Percentiles rank a stretch among this genome's conserved stretches.
Evolutionary conservation across 2,888 invertebrate genomes (phyloP).

Genomic region (Lasioglossum vierecki): DNA sequence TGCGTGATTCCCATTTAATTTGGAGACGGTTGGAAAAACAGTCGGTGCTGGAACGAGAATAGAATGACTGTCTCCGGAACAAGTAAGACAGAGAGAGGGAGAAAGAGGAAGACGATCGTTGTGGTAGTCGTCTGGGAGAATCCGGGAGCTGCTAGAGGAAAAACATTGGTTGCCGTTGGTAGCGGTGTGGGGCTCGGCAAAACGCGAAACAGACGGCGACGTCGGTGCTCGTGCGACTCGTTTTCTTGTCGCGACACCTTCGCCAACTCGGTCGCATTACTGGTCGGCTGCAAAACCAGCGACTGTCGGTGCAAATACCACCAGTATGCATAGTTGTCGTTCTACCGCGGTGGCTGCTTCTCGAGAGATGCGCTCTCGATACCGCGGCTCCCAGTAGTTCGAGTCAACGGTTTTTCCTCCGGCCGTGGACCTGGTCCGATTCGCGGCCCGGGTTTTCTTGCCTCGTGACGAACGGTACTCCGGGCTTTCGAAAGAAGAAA

Average conservation of each 20-base stretch:
- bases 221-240: conserved; percentile 42
- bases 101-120: neutral
- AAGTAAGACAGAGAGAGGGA: neutral
- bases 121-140: neutral
- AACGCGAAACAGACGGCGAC: conserved; percentile 71
- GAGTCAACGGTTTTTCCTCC: conserved; percentile 15
- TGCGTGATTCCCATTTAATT: conserved; percentile 53
- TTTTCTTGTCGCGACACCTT: conserved; percentile 73
- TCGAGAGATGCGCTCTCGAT: conserved; percentile 24
- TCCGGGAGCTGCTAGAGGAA: conserved; percentile 6
- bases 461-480: neutral
- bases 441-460: neutral
- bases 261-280: conserved; percentile 77
- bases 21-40: conserved; percentile 24
- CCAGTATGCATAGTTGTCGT: conserved; percentile 62
- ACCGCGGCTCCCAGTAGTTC: conserved; percentile 4
- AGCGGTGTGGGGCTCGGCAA: conserved; percentile 55
- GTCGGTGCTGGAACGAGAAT: conserved; percentile 8
- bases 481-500: neutral
- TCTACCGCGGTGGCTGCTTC: conserved; percentile 28
- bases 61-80: conserved; percentile 40
- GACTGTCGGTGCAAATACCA: conserved; percentile 77
- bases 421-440: neutral
- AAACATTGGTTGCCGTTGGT: conserved; percentile 25
- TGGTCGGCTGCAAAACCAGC: conserved; percentile 75